A percentile compares a stretch with the other conserved stretches of the same genome.
Conservation (phyloP, 1,140 invertebrate species). For the Maniola jurtina region DNA sequence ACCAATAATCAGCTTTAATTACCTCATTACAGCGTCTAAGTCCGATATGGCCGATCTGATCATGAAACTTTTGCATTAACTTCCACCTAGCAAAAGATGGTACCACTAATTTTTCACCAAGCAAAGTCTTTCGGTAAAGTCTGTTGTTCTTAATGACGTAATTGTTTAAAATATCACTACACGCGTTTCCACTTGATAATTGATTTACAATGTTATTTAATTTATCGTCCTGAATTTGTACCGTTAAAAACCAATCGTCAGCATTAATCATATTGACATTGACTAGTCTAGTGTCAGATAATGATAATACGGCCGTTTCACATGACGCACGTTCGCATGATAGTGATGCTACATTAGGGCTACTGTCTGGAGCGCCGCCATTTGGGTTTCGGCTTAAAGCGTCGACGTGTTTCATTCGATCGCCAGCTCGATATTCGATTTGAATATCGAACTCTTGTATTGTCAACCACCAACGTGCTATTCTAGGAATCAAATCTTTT, state of each 20-base stretch:
- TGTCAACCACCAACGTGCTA: not conserved
- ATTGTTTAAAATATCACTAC: constrained; percentile 1
- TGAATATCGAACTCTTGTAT: constrained; percentile 10
- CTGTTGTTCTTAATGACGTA: constrained; percentile 11
- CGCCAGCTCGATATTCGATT: constrained; percentile 14
- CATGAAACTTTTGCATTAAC: constrained; percentile 31
- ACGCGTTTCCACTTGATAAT: not conserved
- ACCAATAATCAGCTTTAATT: constrained; percentile 40
- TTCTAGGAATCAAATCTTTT: constrained; percentile 17
- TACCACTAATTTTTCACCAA: constrained; percentile 38
- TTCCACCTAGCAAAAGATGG: constrained; percentile 42
- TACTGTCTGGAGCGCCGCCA: not conserved
- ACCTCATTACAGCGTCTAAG: constrained; percentile 28
- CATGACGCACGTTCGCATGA: too few relatives aligned
- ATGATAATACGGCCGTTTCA: too few relatives aligned
- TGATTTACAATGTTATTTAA: constrained; percentile 13
- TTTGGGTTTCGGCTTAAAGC: constrained; percentile 16
- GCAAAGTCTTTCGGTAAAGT: constrained; percentile 31
- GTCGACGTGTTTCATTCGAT: constrained; percentile 14
- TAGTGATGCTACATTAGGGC: not conserved
- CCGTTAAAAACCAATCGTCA: constrained; percentile 33
- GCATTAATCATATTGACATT: not conserved
- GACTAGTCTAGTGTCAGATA: too few relatives aligned
- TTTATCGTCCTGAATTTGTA: constrained; percentile 34
- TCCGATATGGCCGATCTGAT: constrained; percentile 38